Percentiles rank a stretch among this genome's conserved stretches.
These are phyloP conservation scores for Agrotis exclamationis DNA, from an alignment of 2,888 invertebrate species.

Conservation along the genomic window DNA sequence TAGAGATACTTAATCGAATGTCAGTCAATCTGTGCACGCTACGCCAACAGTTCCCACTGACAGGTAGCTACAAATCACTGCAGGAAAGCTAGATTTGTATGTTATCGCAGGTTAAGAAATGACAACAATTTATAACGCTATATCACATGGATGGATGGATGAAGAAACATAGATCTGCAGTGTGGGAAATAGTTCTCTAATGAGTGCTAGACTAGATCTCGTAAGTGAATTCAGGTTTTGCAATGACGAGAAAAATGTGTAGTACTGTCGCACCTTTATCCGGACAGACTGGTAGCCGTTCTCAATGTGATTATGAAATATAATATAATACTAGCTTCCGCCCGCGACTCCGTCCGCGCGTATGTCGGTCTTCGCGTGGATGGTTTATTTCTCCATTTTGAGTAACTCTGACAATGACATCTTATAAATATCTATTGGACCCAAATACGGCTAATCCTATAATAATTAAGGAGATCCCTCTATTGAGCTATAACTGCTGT, in stretches of 20 bases:
- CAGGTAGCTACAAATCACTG: slow-evolving; percentile 53
- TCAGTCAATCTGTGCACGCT: slow-evolving; percentile 50
- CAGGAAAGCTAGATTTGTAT: slow-evolving; percentile 35
- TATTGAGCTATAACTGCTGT: no score
- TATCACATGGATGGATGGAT: slow-evolving; percentile 16
- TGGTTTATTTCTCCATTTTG: no score
- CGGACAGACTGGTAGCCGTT: no score
- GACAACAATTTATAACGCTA: slow-evolving; percentile 43
- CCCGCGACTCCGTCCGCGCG: no score
- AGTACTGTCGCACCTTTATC: not conserved
- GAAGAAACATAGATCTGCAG: slow-evolving; percentile 24
- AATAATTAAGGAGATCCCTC: no score
- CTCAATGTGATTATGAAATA: no score
- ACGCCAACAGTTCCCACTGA: slow-evolving; percentile 40
- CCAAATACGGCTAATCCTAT: no score
- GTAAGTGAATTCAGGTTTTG: not conserved
- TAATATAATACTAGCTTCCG: no score
- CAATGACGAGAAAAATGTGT: not conserved
- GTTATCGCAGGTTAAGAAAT: slow-evolving; percentile 49
- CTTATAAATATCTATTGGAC: no score
- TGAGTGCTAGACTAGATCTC: slow-evolving; percentile 3
- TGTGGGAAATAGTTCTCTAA: slow-evolving; percentile 29
- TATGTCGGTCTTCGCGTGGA: no score
- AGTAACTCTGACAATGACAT: no score
- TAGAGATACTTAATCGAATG: slow-evolving; percentile 59